These are phyloP conservation scores for Ennomos quercinarius DNA, from an alignment of 2,888 invertebrate species.

Conservation along the genomic window DNA sequence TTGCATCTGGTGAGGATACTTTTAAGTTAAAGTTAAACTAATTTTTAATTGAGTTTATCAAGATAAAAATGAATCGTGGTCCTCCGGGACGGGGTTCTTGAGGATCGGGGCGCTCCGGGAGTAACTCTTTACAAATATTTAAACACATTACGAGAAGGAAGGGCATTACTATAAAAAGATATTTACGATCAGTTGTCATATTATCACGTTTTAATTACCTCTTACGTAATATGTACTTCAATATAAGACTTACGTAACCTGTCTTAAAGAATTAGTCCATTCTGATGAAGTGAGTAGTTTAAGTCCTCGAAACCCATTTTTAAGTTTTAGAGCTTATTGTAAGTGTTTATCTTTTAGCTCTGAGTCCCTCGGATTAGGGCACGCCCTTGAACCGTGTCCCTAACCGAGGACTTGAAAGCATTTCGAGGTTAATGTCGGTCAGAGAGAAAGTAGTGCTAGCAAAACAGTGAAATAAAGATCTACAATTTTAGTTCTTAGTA, in stretches of 20 bases:
- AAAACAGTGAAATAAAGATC: neutral
- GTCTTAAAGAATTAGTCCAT: neutral
- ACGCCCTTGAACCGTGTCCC: conserved; percentile 1
- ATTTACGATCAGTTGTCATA: no score
- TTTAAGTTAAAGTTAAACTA: no score
- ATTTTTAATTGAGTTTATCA: no score
- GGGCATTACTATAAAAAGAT: no score
- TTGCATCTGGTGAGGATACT: no score
- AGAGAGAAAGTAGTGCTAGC: neutral
- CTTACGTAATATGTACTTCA: neutral
- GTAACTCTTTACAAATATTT: no score
- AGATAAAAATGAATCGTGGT: no score
- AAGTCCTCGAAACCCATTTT: neutral
- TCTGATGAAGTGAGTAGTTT: neutral
- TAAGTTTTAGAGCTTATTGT: neutral
- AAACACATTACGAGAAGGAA: no score
- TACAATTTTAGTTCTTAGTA: neutral
- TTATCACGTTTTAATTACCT: neutral
- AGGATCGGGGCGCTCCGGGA: no score
- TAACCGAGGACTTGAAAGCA: conserved; percentile 4
- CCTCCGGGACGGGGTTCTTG: no score
- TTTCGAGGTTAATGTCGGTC: neutral
- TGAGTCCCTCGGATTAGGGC: neutral
- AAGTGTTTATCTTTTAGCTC: neutral
- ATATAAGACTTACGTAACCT: neutral